These are phyloP conservation scores for Coremacera marginata DNA, from an alignment of 2,888 invertebrate species.

Conservation along the genomic window DNA sequence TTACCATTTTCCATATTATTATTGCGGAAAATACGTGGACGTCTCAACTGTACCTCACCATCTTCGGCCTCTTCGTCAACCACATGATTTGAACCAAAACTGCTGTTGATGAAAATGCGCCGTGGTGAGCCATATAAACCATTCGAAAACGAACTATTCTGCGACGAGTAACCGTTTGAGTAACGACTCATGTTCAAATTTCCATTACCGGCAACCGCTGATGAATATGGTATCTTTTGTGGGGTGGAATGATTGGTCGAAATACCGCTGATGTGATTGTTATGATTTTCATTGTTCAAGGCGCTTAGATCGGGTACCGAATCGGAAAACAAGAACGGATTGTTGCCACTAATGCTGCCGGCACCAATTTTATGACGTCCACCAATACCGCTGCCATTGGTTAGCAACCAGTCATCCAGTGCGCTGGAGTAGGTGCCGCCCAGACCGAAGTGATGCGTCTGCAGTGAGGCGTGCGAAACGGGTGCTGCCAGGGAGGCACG, in stretches of 20 bases:
- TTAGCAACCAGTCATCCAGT: conserved; percentile 73
- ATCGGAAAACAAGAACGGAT: conserved; percentile 68
- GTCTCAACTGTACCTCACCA: conserved; percentile 65
- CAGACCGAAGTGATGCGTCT: conserved; percentile 66
- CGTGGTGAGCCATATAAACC: conserved; percentile 66
- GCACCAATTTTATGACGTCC: conserved; percentile 70
- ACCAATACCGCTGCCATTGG: conserved; percentile 64
- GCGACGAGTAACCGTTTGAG: conserved; percentile 64
- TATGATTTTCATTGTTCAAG: conserved; percentile 67
- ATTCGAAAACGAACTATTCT: conserved; percentile 65
- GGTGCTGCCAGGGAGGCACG: conserved; percentile 68
- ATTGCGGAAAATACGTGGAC: conserved; percentile 61
- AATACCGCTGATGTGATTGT: conserved; percentile 62
- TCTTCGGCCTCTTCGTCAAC: conserved; percentile 67
- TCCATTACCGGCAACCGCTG: conserved; percentile 41
- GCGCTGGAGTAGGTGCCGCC: conserved; percentile 71
- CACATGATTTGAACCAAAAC: conserved; percentile 65
- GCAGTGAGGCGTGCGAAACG: conserved; percentile 67
- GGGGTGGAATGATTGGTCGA: conserved; percentile 69
- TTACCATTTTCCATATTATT: conserved; percentile 65
- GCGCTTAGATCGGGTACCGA: conserved; percentile 68
- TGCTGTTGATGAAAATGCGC: conserved; percentile 66
- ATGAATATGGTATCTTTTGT: conserved; percentile 65
- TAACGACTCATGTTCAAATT: conserved; percentile 64
- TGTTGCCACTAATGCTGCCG: conserved; percentile 61